Evolutionary conservation across 35 echinoderm and acorn worm genomes (phyloP).

Genomic region (Heliocidaris erythrogramma): DNA sequence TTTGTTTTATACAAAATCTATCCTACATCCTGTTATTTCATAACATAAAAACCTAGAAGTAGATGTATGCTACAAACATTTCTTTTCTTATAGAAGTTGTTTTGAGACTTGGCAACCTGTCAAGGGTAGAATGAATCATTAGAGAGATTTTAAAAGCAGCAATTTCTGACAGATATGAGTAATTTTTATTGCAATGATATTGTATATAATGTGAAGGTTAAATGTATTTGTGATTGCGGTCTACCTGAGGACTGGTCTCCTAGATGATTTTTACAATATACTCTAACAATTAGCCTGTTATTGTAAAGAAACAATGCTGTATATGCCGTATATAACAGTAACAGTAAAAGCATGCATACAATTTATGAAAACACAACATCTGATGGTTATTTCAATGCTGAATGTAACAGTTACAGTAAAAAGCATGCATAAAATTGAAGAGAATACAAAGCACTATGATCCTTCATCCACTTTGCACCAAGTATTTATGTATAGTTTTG

Average conservation of each 20-base stretch:
- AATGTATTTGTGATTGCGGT: background rate
- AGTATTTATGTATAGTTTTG: constrained; percentile 18
- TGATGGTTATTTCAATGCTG: no score
- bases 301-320: constrained; percentile 1
- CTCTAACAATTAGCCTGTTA: constrained; percentile 24
- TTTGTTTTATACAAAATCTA: background rate
- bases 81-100: background rate
- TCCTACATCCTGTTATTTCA: background rate
- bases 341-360: constrained; percentile 24
- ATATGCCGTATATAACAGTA: background rate
- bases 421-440: no score
- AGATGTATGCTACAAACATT: background rate
- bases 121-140: constrained; percentile 1
- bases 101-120: constrained; percentile 37
- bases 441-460: constrained; percentile 34
- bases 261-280: constrained; percentile 19
- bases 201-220: background rate
- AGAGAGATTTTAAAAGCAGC: constrained; percentile 7
- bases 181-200: constrained; percentile 20
- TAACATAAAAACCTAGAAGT: background rate
- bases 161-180: constrained; percentile 19
- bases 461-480: constrained; percentile 28
- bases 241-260: background rate
- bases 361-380: no score
- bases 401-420: no score